Conservation (phyloP, 2,113 vertebrate genomes). For the Pygoscelis antarcticus region DNA sequence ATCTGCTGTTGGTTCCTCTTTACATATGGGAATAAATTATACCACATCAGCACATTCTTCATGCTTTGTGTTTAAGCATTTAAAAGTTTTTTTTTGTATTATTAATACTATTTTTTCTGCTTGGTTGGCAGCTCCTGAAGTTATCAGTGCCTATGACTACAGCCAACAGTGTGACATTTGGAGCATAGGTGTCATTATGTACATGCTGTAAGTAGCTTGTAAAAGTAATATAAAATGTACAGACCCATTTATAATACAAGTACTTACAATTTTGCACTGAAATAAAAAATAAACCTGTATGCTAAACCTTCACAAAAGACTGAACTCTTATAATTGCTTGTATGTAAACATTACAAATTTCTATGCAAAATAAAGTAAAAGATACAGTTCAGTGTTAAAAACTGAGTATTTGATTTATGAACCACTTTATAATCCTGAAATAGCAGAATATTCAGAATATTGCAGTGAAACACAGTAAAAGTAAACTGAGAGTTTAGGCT, state of each 20-base stretch:
- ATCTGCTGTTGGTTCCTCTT: constrained; percentile 75
- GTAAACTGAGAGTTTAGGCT: neutral
- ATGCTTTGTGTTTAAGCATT: constrained; percentile 77
- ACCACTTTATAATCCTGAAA: neutral
- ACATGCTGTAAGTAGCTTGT: constrained; percentile 86
- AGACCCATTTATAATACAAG: constrained; percentile 41
- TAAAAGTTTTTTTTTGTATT: constrained; percentile 75
- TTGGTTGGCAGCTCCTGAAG: constrained; percentile 88
- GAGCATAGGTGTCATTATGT: constrained; percentile 93
- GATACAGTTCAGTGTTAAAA: neutral
- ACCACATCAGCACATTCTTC: constrained; percentile 74
- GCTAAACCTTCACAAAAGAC: neutral
- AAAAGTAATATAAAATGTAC: constrained; percentile 66
- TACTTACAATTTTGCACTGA: constrained; percentile 11
- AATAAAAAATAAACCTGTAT: neutral
- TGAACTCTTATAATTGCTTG: neutral
- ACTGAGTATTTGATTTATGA: neutral
- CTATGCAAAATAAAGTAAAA: neutral
- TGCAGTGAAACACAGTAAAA: neutral
- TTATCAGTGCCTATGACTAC: constrained; percentile 86
- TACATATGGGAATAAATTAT: constrained; percentile 75
- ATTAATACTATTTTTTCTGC: constrained; percentile 79
- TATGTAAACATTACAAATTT: neutral
- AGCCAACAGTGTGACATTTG: constrained; percentile 89
- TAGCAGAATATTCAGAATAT: neutral